Evolutionary conservation across 2,888 invertebrate genomes (phyloP).

Genomic region (Lysandra coridon): DNA sequence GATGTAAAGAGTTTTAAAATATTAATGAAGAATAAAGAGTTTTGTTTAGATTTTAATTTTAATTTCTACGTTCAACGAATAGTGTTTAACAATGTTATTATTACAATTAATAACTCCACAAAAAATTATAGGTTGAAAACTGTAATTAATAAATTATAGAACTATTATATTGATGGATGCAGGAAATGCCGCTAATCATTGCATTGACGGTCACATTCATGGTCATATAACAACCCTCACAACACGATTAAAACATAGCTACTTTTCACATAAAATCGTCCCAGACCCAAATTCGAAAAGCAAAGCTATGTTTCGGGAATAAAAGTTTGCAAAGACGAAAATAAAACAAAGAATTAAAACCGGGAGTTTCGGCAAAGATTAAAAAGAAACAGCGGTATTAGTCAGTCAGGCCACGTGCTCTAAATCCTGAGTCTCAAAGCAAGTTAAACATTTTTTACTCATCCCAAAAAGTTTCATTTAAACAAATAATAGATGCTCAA

Average conservation of each 20-base stretch:
- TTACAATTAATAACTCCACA: not conserved
- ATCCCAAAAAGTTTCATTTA: not conserved
- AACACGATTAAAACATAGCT: constrained; percentile 34
- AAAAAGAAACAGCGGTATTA: not conserved
- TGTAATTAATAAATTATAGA: constrained; percentile 10
- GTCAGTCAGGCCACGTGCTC: not conserved
- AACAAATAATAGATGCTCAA: not conserved
- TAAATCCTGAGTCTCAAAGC: too few species aligned
- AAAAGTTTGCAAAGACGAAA: not conserved
- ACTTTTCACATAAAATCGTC: constrained; percentile 50
- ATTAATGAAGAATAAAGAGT: not conserved
- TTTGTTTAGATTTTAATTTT: not conserved
- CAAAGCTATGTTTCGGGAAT: not conserved
- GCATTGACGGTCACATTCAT: constrained; percentile 20
- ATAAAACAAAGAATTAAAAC: too few species aligned
- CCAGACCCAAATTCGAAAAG: constrained; percentile 27
- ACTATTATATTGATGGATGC: constrained; percentile 21
- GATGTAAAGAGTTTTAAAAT: not conserved
- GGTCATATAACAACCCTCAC: not conserved
- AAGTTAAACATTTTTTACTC: not conserved
- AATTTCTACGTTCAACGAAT: not conserved
- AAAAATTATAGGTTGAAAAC: constrained; percentile 7
- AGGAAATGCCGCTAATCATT: constrained; percentile 23
- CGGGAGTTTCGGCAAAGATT: too few species aligned
- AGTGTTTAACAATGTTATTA: constrained; percentile 4